Evolutionary conservation across 2,888 invertebrate species (phyloP), one percentile per base, ranked within the genome.

Genomic region (Sesamia inferens): DNA sequence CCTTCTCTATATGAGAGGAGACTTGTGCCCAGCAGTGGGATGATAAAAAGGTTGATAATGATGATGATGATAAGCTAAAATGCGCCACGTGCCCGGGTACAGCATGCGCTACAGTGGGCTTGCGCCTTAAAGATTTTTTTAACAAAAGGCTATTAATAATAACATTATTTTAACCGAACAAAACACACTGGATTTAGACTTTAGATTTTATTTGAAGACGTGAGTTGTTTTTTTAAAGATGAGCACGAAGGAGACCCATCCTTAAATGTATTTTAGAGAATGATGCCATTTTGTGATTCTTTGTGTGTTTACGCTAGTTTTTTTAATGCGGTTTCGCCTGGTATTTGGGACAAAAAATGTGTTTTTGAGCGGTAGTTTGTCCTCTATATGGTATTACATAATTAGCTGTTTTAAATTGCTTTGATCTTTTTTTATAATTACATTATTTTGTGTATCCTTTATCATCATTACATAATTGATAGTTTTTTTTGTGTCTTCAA

Each of bases 201-300:
- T 79, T 24, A 62, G 70, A 19, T 44, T 64, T 62, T 47, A 68
- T 68, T 47, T 61, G 8, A n/a, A 44, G 51, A 80, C 85, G 87
- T 86, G 85, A 85, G 73, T 47, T 7, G 85, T 13, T 47, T 83
- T 47, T 83, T 16, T 51, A 63, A 74, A 76, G 61, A 57, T 13
- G 14, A 58, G 62, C 39, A 4, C 11, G 65, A 39, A 67, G 61
- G 69, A 16, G 70, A 79, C 68, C 57, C 42, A 55, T 47, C 78
- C 76, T 82, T 47, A 47, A 63, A 59, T 68, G 55, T 85, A 85
- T 86, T 80, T 84, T 65, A 61, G 72, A 62, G 64, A 44, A 72
- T 85, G 85, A 85, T 83, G 85, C 78, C 69, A 85, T 59, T 44
- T 61, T 64, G 31, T 11, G 14, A 31, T 68, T 78, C 55, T 63